Base-by-base conservation (phyloP, 2,888 invertebrate species). In the Marronus borbonicus region DNA sequence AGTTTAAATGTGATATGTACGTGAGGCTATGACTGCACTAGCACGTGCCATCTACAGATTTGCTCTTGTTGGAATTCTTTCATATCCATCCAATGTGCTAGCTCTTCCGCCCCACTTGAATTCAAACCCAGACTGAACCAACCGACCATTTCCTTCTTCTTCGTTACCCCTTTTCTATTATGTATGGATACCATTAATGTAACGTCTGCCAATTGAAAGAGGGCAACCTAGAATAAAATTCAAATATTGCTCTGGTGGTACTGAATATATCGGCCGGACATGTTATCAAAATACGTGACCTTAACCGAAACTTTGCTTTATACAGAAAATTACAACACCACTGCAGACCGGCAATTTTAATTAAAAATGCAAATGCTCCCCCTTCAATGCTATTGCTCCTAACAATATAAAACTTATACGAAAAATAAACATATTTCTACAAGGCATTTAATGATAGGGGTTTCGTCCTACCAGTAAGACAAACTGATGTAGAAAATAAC, bases 121-220 rank as follows among this genome's bases (percentile, higher is more conserved):
- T 96, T 97, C 87, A 96, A 91, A 5, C 98, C 98, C 78, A 98
- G 89, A 80, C 97, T 95, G 90, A 98, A 97, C 98, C 98, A 98
- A 80, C 98, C 98, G 83, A 98, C 95, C 95, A 98, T 96, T 89
- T 98, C 98, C 86, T 98, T 96, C 83, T 96, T 94, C 87, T 98
- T 98, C 83, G 95, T 94, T 87, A 97, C 96, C 83, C 97, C 94
- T 81, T 96, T 94, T 87, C 97, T 95, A 86, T 93, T 94, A 91
- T 98, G 98, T 78, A 98, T 96, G 0, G 97, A 96, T 81, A 97
- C 93, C 94, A 98, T 97, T 82, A 98, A 91, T 1, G 98, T 98
- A 76, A 98, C 98, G 86, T 98, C 98, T 60, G 95, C 96, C 80
- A 98, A 90, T 90, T 98, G 98, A 88, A 98, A 98, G 82, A 98